Conservation (phyloP, 1,140 invertebrate species). For the Hypsibius dujardini region DNA sequence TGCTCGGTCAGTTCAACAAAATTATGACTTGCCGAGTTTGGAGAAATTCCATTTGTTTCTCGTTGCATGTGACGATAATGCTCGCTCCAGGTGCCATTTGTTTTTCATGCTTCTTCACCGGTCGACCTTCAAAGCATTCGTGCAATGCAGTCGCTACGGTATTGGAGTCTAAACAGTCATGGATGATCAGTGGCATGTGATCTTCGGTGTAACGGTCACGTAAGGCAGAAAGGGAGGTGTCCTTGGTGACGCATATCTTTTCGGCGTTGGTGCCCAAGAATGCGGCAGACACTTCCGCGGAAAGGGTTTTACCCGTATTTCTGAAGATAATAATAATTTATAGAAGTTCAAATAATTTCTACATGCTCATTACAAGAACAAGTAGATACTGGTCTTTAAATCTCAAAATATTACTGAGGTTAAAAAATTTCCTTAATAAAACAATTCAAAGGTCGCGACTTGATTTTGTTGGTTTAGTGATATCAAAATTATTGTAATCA, state of each 20-base stretch:
- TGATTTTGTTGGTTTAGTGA: too few relatives aligned
- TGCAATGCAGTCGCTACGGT: not conserved
- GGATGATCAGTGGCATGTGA: not conserved
- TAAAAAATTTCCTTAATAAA: too few relatives aligned
- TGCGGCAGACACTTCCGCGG: not conserved
- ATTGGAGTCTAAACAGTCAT: not conserved
- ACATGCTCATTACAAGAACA: too few relatives aligned
- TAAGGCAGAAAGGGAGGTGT: not conserved
- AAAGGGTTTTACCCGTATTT: not conserved
- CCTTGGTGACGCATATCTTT: not conserved
- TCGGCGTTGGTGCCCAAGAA: not conserved
- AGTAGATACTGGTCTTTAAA: too few relatives aligned
- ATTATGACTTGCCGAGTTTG: not conserved
- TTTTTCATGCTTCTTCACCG: not conserved
- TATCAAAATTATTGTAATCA: too few relatives aligned
- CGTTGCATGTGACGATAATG: not conserved
- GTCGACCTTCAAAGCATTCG: not conserved
- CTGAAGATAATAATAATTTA: not conserved
- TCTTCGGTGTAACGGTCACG: slow-evolving; percentile 1
- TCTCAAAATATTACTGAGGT: too few relatives aligned
- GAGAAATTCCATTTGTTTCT: not conserved
- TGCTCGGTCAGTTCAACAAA: too few relatives aligned
- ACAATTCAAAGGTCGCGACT: too few relatives aligned
- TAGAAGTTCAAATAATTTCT: too few relatives aligned
- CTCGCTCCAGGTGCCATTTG: not conserved